These are phyloP conservation scores for Prunella himalayana DNA, from an alignment of 2,113 vertebrate genomes.

Conservation along the genomic window DNA sequence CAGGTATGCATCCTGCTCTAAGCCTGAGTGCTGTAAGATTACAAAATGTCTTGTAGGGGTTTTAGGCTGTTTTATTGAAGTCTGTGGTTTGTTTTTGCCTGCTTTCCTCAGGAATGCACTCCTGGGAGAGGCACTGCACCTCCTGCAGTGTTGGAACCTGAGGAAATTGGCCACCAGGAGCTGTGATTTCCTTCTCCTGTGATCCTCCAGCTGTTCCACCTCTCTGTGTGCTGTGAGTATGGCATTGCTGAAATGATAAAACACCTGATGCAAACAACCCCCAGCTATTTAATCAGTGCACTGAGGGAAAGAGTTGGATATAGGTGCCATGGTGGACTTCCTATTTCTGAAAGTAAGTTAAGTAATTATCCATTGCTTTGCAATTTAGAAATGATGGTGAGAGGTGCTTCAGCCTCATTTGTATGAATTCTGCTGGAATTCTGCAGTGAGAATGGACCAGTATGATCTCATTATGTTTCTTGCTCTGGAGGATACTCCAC, in stretches of 20 bases:
- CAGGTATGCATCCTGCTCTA: not conserved
- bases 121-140: not conserved
- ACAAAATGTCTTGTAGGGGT: not conserved
- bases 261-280: not conserved
- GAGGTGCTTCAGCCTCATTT: not conserved
- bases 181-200: not conserved
- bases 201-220: not conserved
- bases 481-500: not conserved
- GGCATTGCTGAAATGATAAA: not conserved
- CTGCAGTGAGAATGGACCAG: not conserved
- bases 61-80: not conserved
- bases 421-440: not conserved
- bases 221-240: not conserved
- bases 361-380: not conserved
- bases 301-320: not conserved
- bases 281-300: not conserved
- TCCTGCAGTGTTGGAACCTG: not conserved
- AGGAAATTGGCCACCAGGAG: not conserved
- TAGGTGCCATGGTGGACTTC: accelerated
- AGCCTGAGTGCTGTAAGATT: not conserved
- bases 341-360: not conserved
- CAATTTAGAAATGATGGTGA: not conserved
- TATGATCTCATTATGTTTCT: accelerated
- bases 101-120: not conserved
- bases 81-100: not conserved